Percentiles rank a stretch among this genome's conserved stretches.
These are phyloP conservation scores for Ophiodon elongatus DNA, from an alignment of 2,113 vertebrate species.

Conservation along the genomic window DNA sequence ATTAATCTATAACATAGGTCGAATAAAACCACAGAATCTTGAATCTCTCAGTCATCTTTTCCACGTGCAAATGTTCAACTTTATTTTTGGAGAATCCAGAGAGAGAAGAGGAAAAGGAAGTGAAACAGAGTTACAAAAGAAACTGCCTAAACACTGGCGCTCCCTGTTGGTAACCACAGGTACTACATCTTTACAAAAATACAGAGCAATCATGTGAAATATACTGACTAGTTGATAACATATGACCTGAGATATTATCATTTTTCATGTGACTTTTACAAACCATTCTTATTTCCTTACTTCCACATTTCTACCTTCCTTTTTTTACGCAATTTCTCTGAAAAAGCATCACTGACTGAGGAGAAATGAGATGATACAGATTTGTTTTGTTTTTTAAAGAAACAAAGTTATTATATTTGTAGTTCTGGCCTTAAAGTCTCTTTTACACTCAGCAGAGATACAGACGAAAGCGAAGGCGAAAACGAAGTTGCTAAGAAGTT, in stretches of 20 bases:
- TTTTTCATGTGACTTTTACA: not conserved
- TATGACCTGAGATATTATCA: not conserved
- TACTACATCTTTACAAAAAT: not conserved
- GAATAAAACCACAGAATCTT: not conserved
- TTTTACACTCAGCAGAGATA: too few relatives aligned
- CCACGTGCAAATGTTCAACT: not conserved
- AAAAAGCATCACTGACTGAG: too few relatives aligned
- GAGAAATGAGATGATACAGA: too few relatives aligned
- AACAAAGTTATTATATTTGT: too few relatives aligned
- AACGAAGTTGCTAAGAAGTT: not conserved
- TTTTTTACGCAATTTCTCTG: not conserved
- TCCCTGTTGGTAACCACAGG: not conserved
- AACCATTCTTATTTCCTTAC: not conserved
- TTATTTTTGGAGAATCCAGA: not conserved
- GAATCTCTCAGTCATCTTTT: not conserved
- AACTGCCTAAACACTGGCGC: not conserved
- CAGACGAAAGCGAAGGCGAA: not conserved
- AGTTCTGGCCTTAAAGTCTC: too few relatives aligned
- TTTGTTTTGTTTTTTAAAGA: too few relatives aligned
- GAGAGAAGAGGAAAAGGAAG: not conserved
- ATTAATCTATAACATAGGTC: not conserved
- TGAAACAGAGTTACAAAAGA: not conserved
- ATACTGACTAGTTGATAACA: not conserved
- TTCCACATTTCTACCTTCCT: not conserved
- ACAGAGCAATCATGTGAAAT: not conserved